Evolutionary conservation across 35 echinoderm and acorn worm species (phyloP), one percentile per base, ranked within the genome.

Genomic region (Heliocidaris erythrogramma): DNA sequence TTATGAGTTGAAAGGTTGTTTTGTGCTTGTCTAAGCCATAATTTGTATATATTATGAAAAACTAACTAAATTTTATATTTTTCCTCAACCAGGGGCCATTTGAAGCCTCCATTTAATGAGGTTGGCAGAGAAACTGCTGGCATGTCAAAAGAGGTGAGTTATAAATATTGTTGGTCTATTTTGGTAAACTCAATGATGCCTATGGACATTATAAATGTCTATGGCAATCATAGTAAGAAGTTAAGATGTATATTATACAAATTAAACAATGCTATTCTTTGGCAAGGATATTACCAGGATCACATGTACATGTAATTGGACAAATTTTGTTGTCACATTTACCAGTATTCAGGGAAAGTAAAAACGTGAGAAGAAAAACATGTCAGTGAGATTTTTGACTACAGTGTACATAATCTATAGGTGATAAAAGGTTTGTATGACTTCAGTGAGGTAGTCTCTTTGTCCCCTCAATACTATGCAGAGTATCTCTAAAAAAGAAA

Each of bases 131-230:
- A 85, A 7, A 98, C 71, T 88, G 97, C 97, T 47, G 97, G 97
- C 10, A 98, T 98, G 97, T 97, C 96, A 4, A 98, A 97, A 96
- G 97, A 97, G 96, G 97, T 97, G 30, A 92, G n/a, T n/a, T 35
- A 21, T 31, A 4, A 27, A 78, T 78, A 21, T 27, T 78, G 7
- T 78, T 78, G 21, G n/a, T 78, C 8, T 18, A 78, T 78, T 78
- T 10, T 42, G 0, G 12, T 52, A 52, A 52, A 52, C 49, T 52
- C 49, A 2, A 52, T 10, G 49, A 52, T 52, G 12, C 49, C 49
- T 10, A 13, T 52, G 12, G 49, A 52, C 49, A 52, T 52, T 52
- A 52, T 52, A 13, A 5, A 14, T 24, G 5, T 69, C 17, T 69
- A 1, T 27, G 17, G 24, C 60, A 69, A 69, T 24, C 21, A 17